Evolutionary conservation across 2,113 vertebrate genomes (phyloP).

Genomic region (Sporophila hypoxantha): DNA sequence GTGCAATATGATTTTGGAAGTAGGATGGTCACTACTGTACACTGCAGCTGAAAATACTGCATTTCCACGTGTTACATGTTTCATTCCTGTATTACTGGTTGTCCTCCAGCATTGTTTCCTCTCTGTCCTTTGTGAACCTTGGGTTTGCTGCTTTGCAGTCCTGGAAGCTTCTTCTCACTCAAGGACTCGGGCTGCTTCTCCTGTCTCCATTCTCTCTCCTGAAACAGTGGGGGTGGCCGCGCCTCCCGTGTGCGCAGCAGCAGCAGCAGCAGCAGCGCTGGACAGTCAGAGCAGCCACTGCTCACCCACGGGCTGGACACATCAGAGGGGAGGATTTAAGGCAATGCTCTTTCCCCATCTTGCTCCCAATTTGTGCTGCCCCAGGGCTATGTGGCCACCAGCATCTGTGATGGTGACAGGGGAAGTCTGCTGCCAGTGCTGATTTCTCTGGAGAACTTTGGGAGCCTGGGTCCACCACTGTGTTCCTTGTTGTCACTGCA

Average conservation of each 20-base stretch:
- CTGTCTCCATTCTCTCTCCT: not conserved
- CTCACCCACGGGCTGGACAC: not conserved
- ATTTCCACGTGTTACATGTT: not conserved
- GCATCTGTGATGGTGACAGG: not conserved
- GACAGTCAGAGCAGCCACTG: not conserved
- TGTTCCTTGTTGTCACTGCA: not conserved
- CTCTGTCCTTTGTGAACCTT: fast-evolving
- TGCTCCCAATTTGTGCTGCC: not conserved
- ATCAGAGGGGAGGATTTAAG: not conserved
- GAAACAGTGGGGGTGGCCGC: fast-evolving
- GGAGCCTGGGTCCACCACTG: not conserved
- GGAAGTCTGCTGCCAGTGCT: not conserved
- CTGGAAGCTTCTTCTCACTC: not conserved
- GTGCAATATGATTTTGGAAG: not conserved
- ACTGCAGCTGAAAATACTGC: not conserved
- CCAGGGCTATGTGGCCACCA: not conserved
- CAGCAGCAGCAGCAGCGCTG: not conserved
- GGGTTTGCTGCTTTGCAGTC: not conserved
- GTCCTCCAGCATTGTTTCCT: not conserved
- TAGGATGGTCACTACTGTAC: not conserved
- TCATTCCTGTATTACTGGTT: not conserved
- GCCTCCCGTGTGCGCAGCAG: fast-evolving
- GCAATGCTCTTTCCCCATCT: too few relatives aligned
- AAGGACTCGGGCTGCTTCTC: not conserved
- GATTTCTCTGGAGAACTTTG: not conserved